Percentiles rank a stretch among this genome's conserved stretches.
Conservation (phyloP, 37 sponge, comb jelly and placozoan species). For the Halichondria panicea region DNA sequence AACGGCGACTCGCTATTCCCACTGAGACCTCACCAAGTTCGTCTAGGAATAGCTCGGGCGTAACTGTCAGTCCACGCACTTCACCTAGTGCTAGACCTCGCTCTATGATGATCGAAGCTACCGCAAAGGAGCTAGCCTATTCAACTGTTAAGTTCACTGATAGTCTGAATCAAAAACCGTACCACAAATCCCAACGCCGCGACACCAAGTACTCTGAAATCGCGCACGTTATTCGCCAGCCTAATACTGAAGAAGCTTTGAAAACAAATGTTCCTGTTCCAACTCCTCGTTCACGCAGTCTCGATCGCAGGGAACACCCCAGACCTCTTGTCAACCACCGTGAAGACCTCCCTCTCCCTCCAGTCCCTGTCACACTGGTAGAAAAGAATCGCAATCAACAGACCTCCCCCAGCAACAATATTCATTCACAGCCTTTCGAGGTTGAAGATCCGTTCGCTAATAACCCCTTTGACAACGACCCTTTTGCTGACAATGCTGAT, state of each 20-base stretch:
- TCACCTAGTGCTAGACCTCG: background rate
- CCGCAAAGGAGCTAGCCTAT: background rate
- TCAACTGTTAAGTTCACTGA: background rate
- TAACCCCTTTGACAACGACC: slow-evolving; percentile 20
- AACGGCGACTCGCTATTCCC: background rate
- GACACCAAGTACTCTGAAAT: background rate
- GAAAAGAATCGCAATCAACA: too few species aligned
- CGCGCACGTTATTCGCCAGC: background rate
- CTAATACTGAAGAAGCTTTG: background rate
- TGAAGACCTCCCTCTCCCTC: slow-evolving; percentile 48
- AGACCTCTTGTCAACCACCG: background rate
- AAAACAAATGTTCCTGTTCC: background rate
- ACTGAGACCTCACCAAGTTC: too few species aligned
- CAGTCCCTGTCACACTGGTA: slow-evolving; percentile 23
- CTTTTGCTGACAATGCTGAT: background rate
- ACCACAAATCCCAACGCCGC: background rate
- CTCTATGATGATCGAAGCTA: slow-evolving; percentile 15
- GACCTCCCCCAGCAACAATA: background rate
- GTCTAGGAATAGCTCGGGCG: background rate
- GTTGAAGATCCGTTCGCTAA: background rate
- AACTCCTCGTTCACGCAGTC: background rate
- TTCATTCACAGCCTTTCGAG: background rate
- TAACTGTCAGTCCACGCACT: too few species aligned
- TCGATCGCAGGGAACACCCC: background rate
- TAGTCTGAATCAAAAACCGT: background rate